Evolutionary conservation across 2,888 invertebrate species (phyloP), one percentile per base, ranked within the genome.

Genomic region (Oxyteleia sp.): DNA sequence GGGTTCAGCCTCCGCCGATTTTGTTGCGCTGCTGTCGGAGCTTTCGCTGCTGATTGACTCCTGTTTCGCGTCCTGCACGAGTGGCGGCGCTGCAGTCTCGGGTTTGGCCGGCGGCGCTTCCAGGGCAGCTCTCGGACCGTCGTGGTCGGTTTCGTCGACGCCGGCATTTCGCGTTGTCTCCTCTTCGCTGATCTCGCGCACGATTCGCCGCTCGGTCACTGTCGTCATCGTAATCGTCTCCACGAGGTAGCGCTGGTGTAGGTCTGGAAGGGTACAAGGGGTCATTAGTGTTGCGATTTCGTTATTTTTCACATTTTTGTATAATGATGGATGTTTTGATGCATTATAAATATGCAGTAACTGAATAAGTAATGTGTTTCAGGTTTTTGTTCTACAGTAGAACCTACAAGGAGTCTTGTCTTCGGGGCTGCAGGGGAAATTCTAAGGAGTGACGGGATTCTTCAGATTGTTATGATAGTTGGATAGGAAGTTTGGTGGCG

Each of bases 181-280:
- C 45, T 93, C 93, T 15, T 93, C 93, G 81, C 93, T 93, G 80
- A 94, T 93, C 86, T 95, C 95, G 4, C 94, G 94, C 4, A 95
- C 94, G 84, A 95, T 95, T 72, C 95, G 94, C 80, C 95, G 94
- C 92, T 96, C 95, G 86, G 95, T 95, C 86, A 95, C 95, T 86
- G 95, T 95, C 88, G 96, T 95, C 95, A 95, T 95, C 87, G 95
- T 95, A 91, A 95, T 95, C 86, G 95, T 95, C 93, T 96, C 96
- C 91, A 95, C 94, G 91, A 96, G 94, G 91, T 95, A 95, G 68
- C 94, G 94, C 89, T 95, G 95, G 66, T 93, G 93, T 64, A 91
- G 82, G 76, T 93, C 92, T 91, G 86, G 7, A 84, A 78, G 59
- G 64, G 53, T 8, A 1, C 10, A 4, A 8, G 10, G 3, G 32